Percentiles rank a stretch among this genome's conserved stretches.
phyloP scores from a whole-genome alignment of 2,113 vertebrate genomes.

The Gymnogyps californianus region DNA sequence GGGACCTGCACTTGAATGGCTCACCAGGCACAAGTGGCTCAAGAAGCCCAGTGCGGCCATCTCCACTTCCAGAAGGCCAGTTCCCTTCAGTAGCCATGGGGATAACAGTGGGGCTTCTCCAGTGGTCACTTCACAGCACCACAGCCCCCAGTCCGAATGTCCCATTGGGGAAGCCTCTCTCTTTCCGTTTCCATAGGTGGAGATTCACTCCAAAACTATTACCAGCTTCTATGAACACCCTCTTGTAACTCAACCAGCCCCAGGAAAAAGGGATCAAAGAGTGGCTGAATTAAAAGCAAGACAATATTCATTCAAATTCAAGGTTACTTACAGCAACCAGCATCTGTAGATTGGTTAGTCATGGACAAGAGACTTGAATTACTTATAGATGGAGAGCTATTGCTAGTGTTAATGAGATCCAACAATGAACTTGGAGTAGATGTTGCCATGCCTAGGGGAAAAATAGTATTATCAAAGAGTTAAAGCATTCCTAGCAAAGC shows the following conservation, averaged over 20 bases:
- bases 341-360: neutral
- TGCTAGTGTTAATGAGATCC: neutral
- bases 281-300: neutral
- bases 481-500: neutral
- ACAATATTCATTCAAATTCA: neutral
- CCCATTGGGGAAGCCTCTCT: neutral
- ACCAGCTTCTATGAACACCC: neutral
- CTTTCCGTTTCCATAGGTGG: neutral
- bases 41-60: neutral
- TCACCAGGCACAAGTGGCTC: neutral
- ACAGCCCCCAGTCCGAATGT: fast-evolving
- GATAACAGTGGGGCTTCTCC: neutral
- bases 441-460: neutral
- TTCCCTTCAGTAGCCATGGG: neutral
- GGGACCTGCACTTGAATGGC: neutral
- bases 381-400: neutral
- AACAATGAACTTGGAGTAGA: neutral
- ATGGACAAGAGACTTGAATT: neutral
- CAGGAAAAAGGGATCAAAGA: neutral
- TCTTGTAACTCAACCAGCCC: neutral
- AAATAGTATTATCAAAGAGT: neutral
- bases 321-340: constrained; percentile 48
- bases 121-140: neutral
- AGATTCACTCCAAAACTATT: neutral
- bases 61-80: neutral